phyloP scores from a whole-genome alignment of 37 sponge, comb jelly and placozoan genomes.

The Agelas oroides region DNA sequence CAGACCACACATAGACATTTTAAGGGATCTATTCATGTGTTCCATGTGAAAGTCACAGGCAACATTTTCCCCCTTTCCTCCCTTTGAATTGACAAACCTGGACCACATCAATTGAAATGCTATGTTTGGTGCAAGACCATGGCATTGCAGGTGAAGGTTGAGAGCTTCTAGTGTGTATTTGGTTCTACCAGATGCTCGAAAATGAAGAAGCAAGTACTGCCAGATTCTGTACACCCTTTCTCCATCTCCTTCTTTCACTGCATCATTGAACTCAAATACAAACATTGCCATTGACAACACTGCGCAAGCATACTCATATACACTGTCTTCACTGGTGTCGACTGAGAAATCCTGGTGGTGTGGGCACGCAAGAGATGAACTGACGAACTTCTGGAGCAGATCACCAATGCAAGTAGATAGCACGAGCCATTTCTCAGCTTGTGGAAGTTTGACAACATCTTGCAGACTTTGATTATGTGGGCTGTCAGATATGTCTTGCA shows the following conservation, averaged over 20 bases:
- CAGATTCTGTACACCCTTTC: slow-evolving; percentile 9
- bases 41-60: slow-evolving; percentile 38
- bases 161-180: slow-evolving; percentile 26
- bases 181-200: not conserved
- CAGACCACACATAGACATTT: not conserved
- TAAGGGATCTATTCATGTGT: slow-evolving; percentile 15
- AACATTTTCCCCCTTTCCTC: slow-evolving; percentile 8
- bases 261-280: slow-evolving; percentile 8
- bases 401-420: too few relatives aligned
- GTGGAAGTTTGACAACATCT: too few relatives aligned
- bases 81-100: slow-evolving; percentile 18
- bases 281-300: slow-evolving; percentile 13
- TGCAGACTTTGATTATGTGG: too few relatives aligned
- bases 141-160: not conserved
- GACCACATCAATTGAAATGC: not conserved
- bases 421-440: too few relatives aligned
- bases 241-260: slow-evolving; percentile 42
- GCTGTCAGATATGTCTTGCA: too few relatives aligned
- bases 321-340: not conserved
- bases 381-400: too few relatives aligned
- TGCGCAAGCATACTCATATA: slow-evolving; percentile 4
- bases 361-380: too few relatives aligned
- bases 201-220: slow-evolving; percentile 24
- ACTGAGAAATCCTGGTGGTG: too few relatives aligned
- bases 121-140: not conserved